phyloP scores from a whole-genome alignment of 2,797 vertebrate species.

The Sebastolobus alascanus region DNA sequence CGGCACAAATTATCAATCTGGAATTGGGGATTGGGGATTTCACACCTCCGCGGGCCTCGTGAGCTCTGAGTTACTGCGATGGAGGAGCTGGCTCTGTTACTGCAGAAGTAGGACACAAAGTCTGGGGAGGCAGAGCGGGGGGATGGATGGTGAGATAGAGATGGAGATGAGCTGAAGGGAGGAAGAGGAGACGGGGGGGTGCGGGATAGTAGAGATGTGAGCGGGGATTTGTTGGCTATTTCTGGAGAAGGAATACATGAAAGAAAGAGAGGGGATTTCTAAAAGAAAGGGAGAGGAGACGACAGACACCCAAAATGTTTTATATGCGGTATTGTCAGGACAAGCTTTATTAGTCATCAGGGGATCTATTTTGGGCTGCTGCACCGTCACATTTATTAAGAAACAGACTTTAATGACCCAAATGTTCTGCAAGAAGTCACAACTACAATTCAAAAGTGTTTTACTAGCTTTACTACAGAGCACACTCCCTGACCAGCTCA shows the following conservation, averaged over 20 bases:
- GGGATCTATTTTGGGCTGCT: constrained; percentile 36
- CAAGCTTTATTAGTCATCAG: constrained; percentile 51
- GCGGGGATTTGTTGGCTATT: constrained; percentile 45
- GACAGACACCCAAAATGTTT: constrained; percentile 22
- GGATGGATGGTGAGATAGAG: constrained; percentile 19
- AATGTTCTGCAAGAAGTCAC: constrained; percentile 22
- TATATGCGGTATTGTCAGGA: constrained; percentile 30
- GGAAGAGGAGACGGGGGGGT: background rate
- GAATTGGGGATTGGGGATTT: constrained; percentile 67
- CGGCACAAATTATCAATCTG: constrained; percentile 37
- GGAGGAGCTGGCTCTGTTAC: background rate
- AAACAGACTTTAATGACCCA: constrained; percentile 22
- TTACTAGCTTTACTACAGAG: background rate
- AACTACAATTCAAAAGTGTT: background rate
- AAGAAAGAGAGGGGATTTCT: constrained; percentile 19
- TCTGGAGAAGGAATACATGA: constrained; percentile 22
- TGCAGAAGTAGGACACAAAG: constrained; percentile 74
- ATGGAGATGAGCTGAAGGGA: constrained; percentile 42
- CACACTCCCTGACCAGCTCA: constrained; percentile 26
- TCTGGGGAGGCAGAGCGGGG: constrained; percentile 33
- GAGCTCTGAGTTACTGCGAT: constrained; percentile 30
- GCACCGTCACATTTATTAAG: constrained; percentile 13
- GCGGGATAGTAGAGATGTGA: constrained; percentile 5
- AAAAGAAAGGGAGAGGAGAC: constrained; percentile 14
- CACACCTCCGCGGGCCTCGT: constrained; percentile 58